A percentile compares a stretch with the other conserved stretches of the same genome.
phyloP scores from a whole-genome alignment of 2,888 invertebrate species.

The Petrolisthes cinctipes region DNA sequence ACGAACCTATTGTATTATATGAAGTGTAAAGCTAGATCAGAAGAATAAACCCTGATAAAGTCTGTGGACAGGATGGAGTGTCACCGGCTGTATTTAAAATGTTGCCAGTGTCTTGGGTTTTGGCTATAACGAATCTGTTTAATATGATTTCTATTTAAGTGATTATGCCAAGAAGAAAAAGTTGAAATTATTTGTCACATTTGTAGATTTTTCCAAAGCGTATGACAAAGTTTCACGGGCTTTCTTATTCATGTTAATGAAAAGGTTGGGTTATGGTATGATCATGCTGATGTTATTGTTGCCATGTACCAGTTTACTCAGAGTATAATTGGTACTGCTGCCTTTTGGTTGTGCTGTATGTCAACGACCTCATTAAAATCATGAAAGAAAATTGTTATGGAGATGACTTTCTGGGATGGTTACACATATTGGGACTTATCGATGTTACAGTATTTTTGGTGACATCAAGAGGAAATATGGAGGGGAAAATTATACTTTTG shows the following conservation, averaged over 20 bases:
- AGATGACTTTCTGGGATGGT: neutral
- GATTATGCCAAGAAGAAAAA: neutral
- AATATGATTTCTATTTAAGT: conserved; percentile 2
- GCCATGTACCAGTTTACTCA: neutral
- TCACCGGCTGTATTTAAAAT: conserved; percentile 8
- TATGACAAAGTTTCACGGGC: neutral
- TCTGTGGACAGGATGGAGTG: neutral
- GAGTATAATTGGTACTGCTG: conserved; percentile 6
- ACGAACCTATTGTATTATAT: neutral
- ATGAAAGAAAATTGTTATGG: neutral
- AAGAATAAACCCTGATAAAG: conserved; percentile 8
- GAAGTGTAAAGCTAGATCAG: conserved; percentile 13
- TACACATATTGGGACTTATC: neutral
- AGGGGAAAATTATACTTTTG: neutral
- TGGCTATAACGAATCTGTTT: neutral
- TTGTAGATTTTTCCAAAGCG: too few relatives aligned
- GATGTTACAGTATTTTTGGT: neutral
- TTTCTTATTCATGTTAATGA: neutral
- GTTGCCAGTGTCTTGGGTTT: conserved; percentile 5
- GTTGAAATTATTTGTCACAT: neutral
- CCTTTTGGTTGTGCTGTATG: too few relatives aligned
- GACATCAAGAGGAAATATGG: neutral
- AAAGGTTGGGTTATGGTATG: neutral
- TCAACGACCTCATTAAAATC: neutral
- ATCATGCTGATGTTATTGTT: neutral